Evolutionary conservation across 2,888 invertebrate species (phyloP).

Genomic region (Apomyelois bistriatella): DNA sequence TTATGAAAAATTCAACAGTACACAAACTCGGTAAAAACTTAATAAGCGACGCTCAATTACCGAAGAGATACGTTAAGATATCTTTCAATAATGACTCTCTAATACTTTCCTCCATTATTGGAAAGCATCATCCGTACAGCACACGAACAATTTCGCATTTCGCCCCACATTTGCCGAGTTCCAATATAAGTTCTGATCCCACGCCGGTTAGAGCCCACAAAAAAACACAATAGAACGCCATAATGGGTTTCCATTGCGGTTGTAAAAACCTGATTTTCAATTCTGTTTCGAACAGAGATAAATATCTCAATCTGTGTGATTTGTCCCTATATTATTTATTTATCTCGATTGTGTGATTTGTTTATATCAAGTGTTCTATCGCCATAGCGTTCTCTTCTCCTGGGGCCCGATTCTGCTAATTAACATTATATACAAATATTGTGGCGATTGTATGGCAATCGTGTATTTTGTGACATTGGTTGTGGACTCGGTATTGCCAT

Average conservation of each 20-base stretch:
- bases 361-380: background rate
- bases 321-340: too few species aligned
- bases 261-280: background rate
- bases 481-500: too few species aligned
- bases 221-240: background rate
- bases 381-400: too few species aligned
- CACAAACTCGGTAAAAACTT: background rate
- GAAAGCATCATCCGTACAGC: background rate
- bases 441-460: too few species aligned
- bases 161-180: background rate
- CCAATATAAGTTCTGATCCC: background rate
- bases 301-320: too few species aligned
- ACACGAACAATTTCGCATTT: background rate
- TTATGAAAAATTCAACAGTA: background rate
- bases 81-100: slow-evolving; percentile 5
- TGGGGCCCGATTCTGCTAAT: too few species aligned
- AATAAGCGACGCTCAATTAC: background rate
- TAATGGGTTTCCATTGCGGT: slow-evolving; percentile 1
- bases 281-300: background rate
- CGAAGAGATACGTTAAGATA: background rate
- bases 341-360: background rate
- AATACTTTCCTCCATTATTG: slow-evolving; percentile 1
- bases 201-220: background rate
- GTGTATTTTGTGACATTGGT: too few species aligned
- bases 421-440: too few species aligned